Conservation (phyloP, 2,113 vertebrate genomes). For the Solea senegalensis region DNA sequence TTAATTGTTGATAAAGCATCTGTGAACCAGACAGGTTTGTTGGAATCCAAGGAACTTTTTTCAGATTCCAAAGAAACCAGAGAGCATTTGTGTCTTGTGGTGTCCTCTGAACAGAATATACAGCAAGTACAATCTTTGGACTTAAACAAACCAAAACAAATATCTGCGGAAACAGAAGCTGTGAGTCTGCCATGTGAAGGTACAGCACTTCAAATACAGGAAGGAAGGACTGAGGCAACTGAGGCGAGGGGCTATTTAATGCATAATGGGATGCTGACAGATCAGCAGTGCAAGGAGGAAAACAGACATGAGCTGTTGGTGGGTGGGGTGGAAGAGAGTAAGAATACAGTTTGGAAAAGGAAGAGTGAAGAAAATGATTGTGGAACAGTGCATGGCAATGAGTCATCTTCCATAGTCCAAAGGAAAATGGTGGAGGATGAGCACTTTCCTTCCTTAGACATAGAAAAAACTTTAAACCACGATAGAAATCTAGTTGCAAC, state of each 20-base stretch:
- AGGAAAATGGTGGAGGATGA: neutral
- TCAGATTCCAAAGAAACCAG: slow-evolving; percentile 6
- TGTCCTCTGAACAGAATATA: slow-evolving; percentile 20
- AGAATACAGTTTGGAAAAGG: neutral
- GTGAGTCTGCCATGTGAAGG: slow-evolving; percentile 1
- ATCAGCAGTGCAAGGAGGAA: slow-evolving; percentile 8
- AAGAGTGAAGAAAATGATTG: neutral
- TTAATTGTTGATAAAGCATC: neutral
- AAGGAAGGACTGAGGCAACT: slow-evolving; percentile 42
- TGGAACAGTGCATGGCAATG: neutral
- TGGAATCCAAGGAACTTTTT: slow-evolving; percentile 27
- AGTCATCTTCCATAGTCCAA: neutral
- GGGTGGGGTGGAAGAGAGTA: slow-evolving; percentile 20
- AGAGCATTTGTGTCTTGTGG: slow-evolving; percentile 11
- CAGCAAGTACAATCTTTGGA: slow-evolving; percentile 1
- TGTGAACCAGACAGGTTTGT: neutral
- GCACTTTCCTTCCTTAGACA: neutral
- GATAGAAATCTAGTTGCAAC: slow-evolving; percentile 32
- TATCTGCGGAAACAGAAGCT: slow-evolving; percentile 12
- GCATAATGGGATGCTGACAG: slow-evolving; percentile 21
- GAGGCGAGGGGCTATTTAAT: slow-evolving; percentile 35
- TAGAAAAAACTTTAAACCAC: neutral
- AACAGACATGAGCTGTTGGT: slow-evolving; percentile 13
- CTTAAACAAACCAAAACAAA: neutral
- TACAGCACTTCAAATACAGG: slow-evolving; percentile 20